Conservation (phyloP, 2,888 invertebrate species). For the Campoplex nolae region DNA sequence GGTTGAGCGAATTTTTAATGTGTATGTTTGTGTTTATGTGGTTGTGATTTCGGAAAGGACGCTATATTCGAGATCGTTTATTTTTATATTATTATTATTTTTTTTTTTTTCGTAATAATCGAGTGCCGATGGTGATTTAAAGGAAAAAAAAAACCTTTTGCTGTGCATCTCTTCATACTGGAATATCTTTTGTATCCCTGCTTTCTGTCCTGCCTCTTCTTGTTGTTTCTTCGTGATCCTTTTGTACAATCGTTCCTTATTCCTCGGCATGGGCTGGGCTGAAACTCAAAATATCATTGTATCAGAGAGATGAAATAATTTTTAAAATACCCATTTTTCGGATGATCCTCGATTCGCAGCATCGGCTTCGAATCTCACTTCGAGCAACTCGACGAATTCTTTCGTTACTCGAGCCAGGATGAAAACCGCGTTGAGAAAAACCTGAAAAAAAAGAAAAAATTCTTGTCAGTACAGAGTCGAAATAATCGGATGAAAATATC, state of each 20-base stretch:
- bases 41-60: slow-evolving; percentile 22
- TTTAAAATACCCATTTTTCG: background rate
- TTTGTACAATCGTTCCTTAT: background rate
- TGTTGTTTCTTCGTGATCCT: background rate
- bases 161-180: background rate
- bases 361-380: background rate
- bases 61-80: slow-evolving; percentile 37
- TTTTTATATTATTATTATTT: background rate
- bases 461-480: slow-evolving; percentile 51
- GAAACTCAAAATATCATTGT: slow-evolving; percentile 67
- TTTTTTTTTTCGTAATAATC: slow-evolving; percentile 34
- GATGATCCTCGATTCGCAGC: background rate
- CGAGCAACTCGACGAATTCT: too few relatives aligned
- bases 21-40: background rate
- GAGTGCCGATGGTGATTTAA: slow-evolving; percentile 21
- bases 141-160: slow-evolving; percentile 26
- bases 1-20: slow-evolving; percentile 48
- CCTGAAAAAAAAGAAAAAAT: slow-evolving; percentile 63
- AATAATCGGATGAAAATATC: background rate
- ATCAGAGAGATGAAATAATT: slow-evolving; percentile 34
- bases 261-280: slow-evolving; percentile 44
- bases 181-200: background rate
- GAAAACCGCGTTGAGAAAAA: slow-evolving; percentile 32
- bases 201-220: background rate
- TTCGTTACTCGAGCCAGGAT: background rate